phyloP scores from a whole-genome alignment of 2,797 vertebrate species.

The Pempheris klunzingeri region DNA sequence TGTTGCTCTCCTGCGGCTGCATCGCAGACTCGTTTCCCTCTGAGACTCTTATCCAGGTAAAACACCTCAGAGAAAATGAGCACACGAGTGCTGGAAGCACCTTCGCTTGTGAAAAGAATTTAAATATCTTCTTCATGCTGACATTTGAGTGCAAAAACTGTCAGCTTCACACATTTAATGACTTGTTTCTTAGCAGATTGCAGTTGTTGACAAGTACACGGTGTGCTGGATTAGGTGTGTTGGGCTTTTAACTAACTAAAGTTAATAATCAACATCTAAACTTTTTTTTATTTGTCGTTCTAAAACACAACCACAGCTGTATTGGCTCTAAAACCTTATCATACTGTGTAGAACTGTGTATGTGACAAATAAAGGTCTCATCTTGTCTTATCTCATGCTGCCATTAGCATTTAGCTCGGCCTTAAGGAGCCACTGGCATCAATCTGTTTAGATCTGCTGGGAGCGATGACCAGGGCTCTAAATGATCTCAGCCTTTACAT shows the following conservation, averaged over 20 bases:
- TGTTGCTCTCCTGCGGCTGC: not conserved
- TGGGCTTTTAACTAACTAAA: slow-evolving; percentile 16
- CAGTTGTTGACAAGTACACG: slow-evolving; percentile 44
- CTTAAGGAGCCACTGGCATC: not conserved
- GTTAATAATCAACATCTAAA: slow-evolving; percentile 12
- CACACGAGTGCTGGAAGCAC: slow-evolving; percentile 1
- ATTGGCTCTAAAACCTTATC: no score
- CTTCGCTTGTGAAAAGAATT: slow-evolving; percentile 1
- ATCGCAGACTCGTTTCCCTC: not conserved
- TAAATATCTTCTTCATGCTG: slow-evolving; percentile 16
- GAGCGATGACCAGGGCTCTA: not conserved
- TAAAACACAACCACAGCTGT: not conserved
- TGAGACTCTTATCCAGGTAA: slow-evolving; percentile 11
- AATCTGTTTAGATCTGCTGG: not conserved
- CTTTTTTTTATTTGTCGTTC: slow-evolving; percentile 11
- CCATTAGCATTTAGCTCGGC: not conserved
- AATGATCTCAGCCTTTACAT: slow-evolving; percentile 18
- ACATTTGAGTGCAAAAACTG: slow-evolving; percentile 44
- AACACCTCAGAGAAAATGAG: not conserved
- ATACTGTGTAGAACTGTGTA: no score
- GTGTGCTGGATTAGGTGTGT: slow-evolving; percentile 21
- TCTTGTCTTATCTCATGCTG: no score
- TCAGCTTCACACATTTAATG: slow-evolving; percentile 57
- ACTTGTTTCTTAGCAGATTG: slow-evolving; percentile 37
- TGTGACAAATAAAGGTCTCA: no score